These are phyloP conservation scores for Calcarius lapponicus DNA, from an alignment of 2,797 vertebrate species.

Conservation along the genomic window DNA sequence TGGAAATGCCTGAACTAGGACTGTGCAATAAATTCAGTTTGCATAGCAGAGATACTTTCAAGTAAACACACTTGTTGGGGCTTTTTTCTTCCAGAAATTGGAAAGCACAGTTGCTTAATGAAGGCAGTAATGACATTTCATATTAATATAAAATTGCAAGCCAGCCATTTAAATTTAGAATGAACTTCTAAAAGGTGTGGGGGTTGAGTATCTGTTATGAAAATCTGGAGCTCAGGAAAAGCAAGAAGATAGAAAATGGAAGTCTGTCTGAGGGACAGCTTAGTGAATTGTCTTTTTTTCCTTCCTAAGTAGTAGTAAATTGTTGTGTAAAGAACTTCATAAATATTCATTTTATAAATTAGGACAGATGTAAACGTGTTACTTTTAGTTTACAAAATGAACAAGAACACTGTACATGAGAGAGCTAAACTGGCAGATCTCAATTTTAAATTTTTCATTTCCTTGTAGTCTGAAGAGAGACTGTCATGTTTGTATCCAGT, in stretches of 20 bases:
- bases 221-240: neutral
- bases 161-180: neutral
- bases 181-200: neutral
- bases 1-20: neutral
- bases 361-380: neutral
- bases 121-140: neutral
- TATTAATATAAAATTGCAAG: neutral
- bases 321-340: neutral
- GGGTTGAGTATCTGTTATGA: neutral
- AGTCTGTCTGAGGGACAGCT: neutral
- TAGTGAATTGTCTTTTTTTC: neutral
- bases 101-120: neutral
- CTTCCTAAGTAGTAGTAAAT: neutral
- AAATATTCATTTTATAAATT: neutral
- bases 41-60: neutral
- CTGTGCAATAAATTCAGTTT: neutral
- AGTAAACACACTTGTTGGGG: neutral
- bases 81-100: neutral
- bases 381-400: neutral
- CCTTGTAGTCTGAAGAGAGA: neutral
- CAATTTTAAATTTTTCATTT: neutral
- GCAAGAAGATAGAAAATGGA: neutral
- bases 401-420: neutral
- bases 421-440: neutral
- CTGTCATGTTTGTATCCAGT: neutral